These are phyloP conservation scores for Globodera rostochiensis DNA, from an alignment of 1,140 invertebrate species.

Conservation along the genomic window DNA sequence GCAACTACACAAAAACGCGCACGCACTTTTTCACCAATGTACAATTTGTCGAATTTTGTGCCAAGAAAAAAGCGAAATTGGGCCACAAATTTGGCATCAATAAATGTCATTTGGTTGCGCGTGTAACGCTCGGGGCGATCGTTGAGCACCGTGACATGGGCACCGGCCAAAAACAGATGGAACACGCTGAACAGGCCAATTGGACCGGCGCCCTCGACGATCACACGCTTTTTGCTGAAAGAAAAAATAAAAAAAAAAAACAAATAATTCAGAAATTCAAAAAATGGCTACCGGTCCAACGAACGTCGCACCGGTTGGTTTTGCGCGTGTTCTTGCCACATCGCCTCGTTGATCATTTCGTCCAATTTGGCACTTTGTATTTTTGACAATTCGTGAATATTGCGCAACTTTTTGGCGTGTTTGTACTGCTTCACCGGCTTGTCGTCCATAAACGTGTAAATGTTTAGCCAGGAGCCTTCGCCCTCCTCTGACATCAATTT, in stretches of 20 bases:
- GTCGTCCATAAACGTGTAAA: constrained; percentile 19
- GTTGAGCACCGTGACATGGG: constrained; percentile 23
- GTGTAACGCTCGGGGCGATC: constrained; percentile 25
- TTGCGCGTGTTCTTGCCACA: constrained; percentile 14
- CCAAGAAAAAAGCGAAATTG: constrained; percentile 27
- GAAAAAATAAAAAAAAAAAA: too few relatives aligned
- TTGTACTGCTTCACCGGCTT: neutral
- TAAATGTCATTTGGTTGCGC: constrained; percentile 14
- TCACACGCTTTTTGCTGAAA: neutral
- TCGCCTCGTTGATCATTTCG: constrained; percentile 7
- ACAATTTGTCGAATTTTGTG: constrained; percentile 26
- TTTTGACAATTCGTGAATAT: constrained; percentile 14
- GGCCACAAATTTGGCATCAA: constrained; percentile 16
- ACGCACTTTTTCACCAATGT: neutral
- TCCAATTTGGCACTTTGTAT: constrained; percentile 26
- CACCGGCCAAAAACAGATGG: constrained; percentile 10
- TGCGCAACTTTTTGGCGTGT: neutral
- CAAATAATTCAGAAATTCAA: too few relatives aligned
- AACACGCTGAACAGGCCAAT: constrained; percentile 8
- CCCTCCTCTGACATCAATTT: constrained; percentile 17
- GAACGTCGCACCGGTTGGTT: neutral
- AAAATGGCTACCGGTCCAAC: too few relatives aligned
- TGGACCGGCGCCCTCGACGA: constrained; percentile 14
- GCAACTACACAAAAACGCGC: too few relatives aligned
- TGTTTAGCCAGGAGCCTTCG: constrained; percentile 15